Base-by-base conservation (phyloP, 1,140 invertebrate genomes). In the Anoplophora glabripennis region DNA sequence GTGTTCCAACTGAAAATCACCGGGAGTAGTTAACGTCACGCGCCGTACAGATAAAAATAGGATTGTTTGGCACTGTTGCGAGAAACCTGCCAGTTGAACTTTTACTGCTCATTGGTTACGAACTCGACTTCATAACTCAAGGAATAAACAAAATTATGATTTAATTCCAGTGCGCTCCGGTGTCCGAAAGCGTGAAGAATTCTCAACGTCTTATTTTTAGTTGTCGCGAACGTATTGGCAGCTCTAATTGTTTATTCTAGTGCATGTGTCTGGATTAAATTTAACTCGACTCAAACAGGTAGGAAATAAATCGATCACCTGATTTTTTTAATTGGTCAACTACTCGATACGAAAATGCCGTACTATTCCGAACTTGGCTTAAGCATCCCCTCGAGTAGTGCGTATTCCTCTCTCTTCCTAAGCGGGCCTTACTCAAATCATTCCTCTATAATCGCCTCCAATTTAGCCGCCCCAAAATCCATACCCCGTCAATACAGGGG, bases 301-400 rank as follows among this genome's bases (percentile, higher is more conserved):
- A 51, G 49, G 46, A 63, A 63, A 63, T 59, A 38, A 51, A 59
- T 59, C 52, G 48, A 52, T 59, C 57, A 42, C 37, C 37, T 35
- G 47, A 34, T 34, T 21, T 40, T 33, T 35, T 65, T 53, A 53
- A 65, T 57, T 60, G 42, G 52, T 45, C 38, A 57, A 57, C 52
- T 54, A 62, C 61, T 57, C 41, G 38, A 52, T 47, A 9, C 1
- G 41, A 77, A 61, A 62, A 84, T 84, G 83, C 82, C 82, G 51
- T 72, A 82, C 40, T 83, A 79, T 74, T 81, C 80, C 53, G 81
- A 83, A 68, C 72, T 79, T 57, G 81, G 80, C 67, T 76, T 82
- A 12, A 28, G 15, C 12, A 54, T 82, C 73, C 81, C 80, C 61
- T 68, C 66, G 56, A 61, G 44, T 21, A 69, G 63, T 63, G 65